Base-by-base conservation (phyloP, 2,113 vertebrate species). In the Jaculus jaculus region DNA sequence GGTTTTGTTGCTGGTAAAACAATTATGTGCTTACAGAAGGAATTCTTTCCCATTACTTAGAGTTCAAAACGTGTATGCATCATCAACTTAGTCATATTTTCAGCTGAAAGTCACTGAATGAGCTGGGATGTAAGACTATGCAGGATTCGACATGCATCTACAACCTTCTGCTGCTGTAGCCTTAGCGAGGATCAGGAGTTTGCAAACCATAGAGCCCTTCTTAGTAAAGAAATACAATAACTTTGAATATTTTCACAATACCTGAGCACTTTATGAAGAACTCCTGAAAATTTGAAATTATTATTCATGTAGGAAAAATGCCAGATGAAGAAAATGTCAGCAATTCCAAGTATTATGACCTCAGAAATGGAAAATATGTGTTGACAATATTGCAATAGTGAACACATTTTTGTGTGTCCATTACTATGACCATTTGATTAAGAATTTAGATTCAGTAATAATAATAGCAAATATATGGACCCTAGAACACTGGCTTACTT, bases 1-100 rank as follows among this genome's bases (percentile, higher is more conserved):
- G 30, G 89, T 39, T 63, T 69, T 90, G 80, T 65, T 87, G 88
- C 66, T 89, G 96, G 87, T 96, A 91, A 85, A 85, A 75, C 89
- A 39, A 1, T 81, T 13, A 80, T 72, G 47, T 71, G 61, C 42
- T 68, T 65, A 77, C n/a, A 17, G 90, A 60, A 61, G n/a, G 34
- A 91, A 84, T 87, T 16, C 26, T 26, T 79, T 86, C 42, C 71
- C 4, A 23, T 23, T 39, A 39, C 21, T 12, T 11, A 73, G 18
- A 21, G 23, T 39, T 39, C 37, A 39, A 37, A 24, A 39, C 21
- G 39, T 39, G 21, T 42, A 42, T 24, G 39, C 39, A 18, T 42
- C 23, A 74, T 3, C 26, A 74, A 73, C 23, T 23, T 73, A 73
- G 34, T 39, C 12, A 93, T 34, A 20, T 61, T 92, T 96, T 83